phyloP scores from a whole-genome alignment of 2,888 invertebrate species.

The Phaedon cochleariae region DNA sequence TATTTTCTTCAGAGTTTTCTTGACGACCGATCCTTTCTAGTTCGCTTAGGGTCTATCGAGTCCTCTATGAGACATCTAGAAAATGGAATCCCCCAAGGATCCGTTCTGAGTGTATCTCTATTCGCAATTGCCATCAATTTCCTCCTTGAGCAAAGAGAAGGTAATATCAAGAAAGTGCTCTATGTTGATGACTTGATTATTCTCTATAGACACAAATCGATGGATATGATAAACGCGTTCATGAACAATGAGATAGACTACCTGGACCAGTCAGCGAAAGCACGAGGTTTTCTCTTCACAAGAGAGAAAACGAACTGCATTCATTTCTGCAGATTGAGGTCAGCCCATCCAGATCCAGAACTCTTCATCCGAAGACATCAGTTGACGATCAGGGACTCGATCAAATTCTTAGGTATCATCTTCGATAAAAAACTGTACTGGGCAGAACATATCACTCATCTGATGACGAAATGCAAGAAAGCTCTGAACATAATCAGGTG shows the following conservation, averaged over 20 bases:
- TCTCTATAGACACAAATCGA: neutral
- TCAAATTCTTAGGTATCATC: constrained; percentile 5
- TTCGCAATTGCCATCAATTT: constrained; percentile 33
- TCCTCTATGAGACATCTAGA: constrained; percentile 7
- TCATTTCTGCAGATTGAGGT: neutral
- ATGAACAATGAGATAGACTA: neutral
- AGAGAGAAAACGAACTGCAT: neutral
- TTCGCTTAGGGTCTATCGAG: neutral
- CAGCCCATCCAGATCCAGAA: neutral
- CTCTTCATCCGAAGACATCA: neutral
- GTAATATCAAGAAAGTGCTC: neutral
- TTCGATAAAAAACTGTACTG: constrained; percentile 16
- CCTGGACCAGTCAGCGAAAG: neutral
- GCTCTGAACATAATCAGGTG: constrained; percentile 9
- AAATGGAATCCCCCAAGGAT: constrained; percentile 38
- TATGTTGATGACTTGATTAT: neutral
- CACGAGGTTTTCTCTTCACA: neutral
- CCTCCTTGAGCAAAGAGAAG: neutral
- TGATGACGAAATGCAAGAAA: constrained; percentile 7
- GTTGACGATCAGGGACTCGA: neutral
- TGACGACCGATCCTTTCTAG: constrained; percentile 7
- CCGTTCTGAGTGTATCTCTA: constrained; percentile 25
- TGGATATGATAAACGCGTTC: neutral
- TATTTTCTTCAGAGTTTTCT: constrained; percentile 13
- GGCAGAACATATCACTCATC: neutral